Base-by-base conservation (phyloP, 2,888 invertebrate species). In the Drosophila differens region DNA sequence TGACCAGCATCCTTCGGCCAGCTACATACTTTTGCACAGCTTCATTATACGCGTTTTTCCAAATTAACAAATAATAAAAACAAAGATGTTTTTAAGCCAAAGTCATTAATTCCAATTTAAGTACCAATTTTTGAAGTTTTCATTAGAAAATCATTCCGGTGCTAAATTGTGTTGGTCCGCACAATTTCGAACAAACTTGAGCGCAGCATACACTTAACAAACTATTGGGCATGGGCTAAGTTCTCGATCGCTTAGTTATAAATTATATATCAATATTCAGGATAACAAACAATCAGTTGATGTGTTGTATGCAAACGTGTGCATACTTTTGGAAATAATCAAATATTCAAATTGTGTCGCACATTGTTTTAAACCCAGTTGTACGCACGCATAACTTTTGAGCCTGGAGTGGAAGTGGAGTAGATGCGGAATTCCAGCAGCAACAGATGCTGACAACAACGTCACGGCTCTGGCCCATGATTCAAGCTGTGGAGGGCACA, bases 401-500 rank as follows among this genome's bases (percentile, higher is more conserved):
- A 55, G 55, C 28, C 37, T 59, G 60, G 47, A 14, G 41, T 32
- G 9, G 54, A 33, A 25, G 53, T 32, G 19, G 52, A 33, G 60
- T 59, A 35, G 28, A 41, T 72, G 60, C 53, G 68, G n/a, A 53
- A 70, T 44, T 47, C 54, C 52, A 51, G 59, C 76, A 85, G 91
- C 91, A 91, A 91, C 92, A 92, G 88, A 91, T 92, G 92, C 83
- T 81, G 53, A 59, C 75, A 91, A 91, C 82, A 91, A 73, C 89
- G 82, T 90, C 87, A 90, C 89, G 90, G 75, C 79, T 82, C 70
- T 82, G 78, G 79, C 83, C 76, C 83, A 85, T 83, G 87, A 85
- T 82, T 83, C 83, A 77, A 76, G 76, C 74, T 69, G 64, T 55
- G 71, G 37, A 47, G 58, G 61, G 62, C 61, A 68, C 76, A 84